Conservation (phyloP, 2,113 vertebrate species). For the Sturnus vulgaris region DNA sequence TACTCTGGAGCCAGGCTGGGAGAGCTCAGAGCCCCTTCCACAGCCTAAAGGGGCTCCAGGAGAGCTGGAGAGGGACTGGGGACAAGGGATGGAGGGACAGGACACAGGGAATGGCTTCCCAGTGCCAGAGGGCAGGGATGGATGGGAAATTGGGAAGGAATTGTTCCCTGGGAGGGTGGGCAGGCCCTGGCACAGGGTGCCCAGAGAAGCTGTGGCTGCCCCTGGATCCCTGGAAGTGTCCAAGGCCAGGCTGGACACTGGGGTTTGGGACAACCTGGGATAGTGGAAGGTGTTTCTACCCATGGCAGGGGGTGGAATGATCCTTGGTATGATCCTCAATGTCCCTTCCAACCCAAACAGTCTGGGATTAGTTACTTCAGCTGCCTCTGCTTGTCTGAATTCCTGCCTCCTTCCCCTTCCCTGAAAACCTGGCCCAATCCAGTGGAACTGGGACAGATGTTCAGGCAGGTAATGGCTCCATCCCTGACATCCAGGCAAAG, state of each 20-base stretch:
- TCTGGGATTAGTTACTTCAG: not conserved
- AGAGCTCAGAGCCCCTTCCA: not conserved
- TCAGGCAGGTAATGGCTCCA: not conserved
- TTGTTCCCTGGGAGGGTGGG: not conserved
- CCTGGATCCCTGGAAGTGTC: not conserved
- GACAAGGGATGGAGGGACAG: not conserved
- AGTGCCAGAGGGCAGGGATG: accelerated
- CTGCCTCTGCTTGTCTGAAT: not conserved
- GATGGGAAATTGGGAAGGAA: not conserved
- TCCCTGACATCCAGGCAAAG: not conserved
- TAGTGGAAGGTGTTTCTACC: not conserved
- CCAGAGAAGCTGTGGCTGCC: not conserved
- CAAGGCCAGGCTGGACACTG: not conserved
- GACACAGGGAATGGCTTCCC: not conserved
- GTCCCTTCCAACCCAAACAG: not conserved
- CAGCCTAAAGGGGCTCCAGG: not conserved
- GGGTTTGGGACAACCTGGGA: not conserved
- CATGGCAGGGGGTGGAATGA: accelerated
- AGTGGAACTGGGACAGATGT: not conserved
- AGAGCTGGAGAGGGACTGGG: not conserved
- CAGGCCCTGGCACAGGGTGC: not conserved
- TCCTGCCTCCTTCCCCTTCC: not conserved
- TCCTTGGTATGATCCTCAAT: accelerated
- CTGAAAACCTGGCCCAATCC: not conserved
- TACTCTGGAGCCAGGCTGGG: not conserved